phyloP scores from a whole-genome alignment of 2,797 vertebrate species.

The Tadarida brasiliensis region DNA sequence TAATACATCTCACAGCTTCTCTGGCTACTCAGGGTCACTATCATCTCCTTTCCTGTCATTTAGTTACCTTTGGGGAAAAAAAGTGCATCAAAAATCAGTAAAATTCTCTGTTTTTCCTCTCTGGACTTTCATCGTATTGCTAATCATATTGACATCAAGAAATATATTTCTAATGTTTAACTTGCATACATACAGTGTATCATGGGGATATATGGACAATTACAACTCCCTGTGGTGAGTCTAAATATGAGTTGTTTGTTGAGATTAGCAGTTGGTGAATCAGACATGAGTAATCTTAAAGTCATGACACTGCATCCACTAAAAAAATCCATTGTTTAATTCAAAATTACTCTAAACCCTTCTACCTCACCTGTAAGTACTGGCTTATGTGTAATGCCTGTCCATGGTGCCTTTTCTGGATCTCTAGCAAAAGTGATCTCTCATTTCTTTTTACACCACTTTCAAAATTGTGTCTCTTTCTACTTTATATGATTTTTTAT shows the following conservation, averaged over 20 bases:
- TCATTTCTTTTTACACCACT: neutral
- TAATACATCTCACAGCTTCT: neutral
- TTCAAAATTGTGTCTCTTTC: conserved; percentile 9
- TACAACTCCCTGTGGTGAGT: neutral
- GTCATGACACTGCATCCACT: neutral
- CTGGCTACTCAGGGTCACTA: neutral
- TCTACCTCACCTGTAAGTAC: neutral
- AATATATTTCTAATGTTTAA: neutral
- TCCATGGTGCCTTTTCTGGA: neutral
- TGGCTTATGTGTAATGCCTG: neutral
- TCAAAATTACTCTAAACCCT: neutral
- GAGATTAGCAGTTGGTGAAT: neutral
- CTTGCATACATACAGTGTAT: neutral
- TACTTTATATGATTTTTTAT: neutral
- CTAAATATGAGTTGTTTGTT: neutral
- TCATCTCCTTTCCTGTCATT: neutral
- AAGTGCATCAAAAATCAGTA: neutral
- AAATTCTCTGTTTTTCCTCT: neutral
- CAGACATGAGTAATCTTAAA: neutral
- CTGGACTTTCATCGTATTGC: neutral
- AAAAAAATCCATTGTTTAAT: neutral
- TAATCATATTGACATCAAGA: neutral
- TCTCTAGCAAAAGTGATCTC: neutral
- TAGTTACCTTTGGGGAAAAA: neutral
- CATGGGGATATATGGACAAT: neutral